These are phyloP conservation scores for Platycnemis pennipes DNA, from an alignment of 2,888 invertebrate species.

Conservation along the genomic window DNA sequence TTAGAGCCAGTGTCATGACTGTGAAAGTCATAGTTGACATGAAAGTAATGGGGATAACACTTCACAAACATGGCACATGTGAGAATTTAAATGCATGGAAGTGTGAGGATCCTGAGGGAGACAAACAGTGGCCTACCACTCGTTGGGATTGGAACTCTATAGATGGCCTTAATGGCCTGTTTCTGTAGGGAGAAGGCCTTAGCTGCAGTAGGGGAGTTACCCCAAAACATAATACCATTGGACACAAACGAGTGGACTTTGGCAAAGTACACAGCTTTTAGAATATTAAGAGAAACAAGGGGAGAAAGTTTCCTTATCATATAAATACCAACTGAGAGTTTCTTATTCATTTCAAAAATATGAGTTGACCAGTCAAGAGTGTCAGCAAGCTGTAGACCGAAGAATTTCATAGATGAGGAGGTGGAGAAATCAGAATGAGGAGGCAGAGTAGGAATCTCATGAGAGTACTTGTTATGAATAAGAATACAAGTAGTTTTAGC, in stretches of 20 bases:
- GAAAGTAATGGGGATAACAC: neutral
- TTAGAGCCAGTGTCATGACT: neutral
- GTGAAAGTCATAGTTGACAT: neutral
- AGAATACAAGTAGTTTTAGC: too few species aligned
- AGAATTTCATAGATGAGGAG: too few species aligned
- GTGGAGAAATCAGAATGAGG: too few species aligned
- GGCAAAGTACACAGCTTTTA: neutral
- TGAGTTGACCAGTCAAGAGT: too few species aligned
- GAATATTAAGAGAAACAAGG: neutral
- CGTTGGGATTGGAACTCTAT: neutral
- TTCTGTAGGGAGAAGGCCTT: neutral
- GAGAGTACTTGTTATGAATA: too few species aligned
- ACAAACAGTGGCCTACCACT: neutral
- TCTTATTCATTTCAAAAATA: too few species aligned
- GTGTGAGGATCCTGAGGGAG: neutral
- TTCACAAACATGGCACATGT: too few species aligned
- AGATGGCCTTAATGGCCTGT: neutral
- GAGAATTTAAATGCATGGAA: too few species aligned
- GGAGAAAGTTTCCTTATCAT: neutral
- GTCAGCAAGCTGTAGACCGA: too few species aligned
- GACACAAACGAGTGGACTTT: neutral
- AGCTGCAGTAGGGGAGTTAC: neutral
- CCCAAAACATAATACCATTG: neutral
- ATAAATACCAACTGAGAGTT: neutral
- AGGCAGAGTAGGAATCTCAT: too few species aligned